phyloP scores from a whole-genome alignment of 2,113 vertebrate genomes.

The Nibea coibor region DNA sequence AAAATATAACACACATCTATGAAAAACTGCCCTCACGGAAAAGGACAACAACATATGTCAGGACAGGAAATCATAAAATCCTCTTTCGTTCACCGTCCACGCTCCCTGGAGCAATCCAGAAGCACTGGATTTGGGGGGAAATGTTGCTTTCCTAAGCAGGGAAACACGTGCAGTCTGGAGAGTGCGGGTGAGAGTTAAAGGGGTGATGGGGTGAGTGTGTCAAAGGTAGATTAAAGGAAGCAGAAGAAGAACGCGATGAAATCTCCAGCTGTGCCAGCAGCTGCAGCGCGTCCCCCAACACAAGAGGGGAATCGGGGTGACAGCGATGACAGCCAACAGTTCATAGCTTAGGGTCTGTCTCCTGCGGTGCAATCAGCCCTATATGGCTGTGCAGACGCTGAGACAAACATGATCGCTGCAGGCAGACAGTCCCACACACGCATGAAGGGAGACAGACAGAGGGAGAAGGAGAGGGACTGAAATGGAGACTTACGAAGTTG shows the following conservation, averaged over 20 bases:
- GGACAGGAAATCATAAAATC: constrained; percentile 50
- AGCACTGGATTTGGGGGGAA: constrained; percentile 25
- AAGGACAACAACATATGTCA: constrained; percentile 23
- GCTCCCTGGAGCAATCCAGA: constrained; percentile 22
- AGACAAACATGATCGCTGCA: constrained; percentile 43
- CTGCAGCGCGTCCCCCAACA: constrained; percentile 61
- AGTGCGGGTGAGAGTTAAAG: constrained; percentile 34
- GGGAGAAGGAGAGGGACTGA: background rate
- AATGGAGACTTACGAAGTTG: background rate
- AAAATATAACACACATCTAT: background rate
- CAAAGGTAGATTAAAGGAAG: constrained; percentile 73
- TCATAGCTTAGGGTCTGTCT: constrained; percentile 26
- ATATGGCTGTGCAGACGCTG: constrained; percentile 49
- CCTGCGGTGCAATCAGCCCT: constrained; percentile 50
- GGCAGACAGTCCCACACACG: constrained; percentile 26
- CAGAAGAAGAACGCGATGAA: constrained; percentile 49
- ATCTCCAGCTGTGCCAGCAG: constrained; percentile 78
- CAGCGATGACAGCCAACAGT: constrained; percentile 35
- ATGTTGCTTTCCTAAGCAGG: constrained; percentile 52
- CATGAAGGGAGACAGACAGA: background rate
- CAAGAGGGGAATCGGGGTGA: constrained; percentile 52
- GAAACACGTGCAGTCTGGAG: constrained; percentile 29
- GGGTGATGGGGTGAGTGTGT: constrained; percentile 57
- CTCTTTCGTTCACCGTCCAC: constrained; percentile 3
- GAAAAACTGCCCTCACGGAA: background rate